Evolutionary conservation across 2,888 invertebrate species (phyloP), one percentile per base, ranked within the genome.

Genomic region (Punctoribates punctum): DNA sequence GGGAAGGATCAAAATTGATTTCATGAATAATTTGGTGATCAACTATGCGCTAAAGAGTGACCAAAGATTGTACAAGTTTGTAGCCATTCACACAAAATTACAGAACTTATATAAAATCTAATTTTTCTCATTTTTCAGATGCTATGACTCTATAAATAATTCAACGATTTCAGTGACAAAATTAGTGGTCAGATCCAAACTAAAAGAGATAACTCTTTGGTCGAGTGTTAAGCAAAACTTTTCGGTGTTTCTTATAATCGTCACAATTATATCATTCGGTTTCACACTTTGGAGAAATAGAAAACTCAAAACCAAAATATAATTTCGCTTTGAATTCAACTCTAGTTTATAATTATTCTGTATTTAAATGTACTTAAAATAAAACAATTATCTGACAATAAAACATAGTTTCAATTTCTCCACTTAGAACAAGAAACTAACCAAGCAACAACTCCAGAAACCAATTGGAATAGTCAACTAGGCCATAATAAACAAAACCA

Each of bases 1-100:
- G 0, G 88, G 87, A 1, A 83, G 89, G 78, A 86, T 90, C 77
- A 85, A 83, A 75, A 83, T 90, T 57, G 88, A 88, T 81, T 82
- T 86, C 0, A 85, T 86, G 20, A 88, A 89, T 80, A 85, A 86
- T 70, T 83, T 91, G 54, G 84, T 88, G 25, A 86, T 91, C 60
- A 83, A 85, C 42, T 82, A 84, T 62, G 84, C 88, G 0, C 83
- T 84, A 0, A 60, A 29, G 38, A 73, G 75, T 0, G 79, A 79
- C 81, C 29, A 29, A 27, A 20, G 29, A 34, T 13, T 25, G 15
- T 65, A 65, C 17, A 17, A 25, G 60, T 60, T 54, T 54, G n/a
- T n/a, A n/a, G n/a, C n/a, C n/a, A n/a, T n/a, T n/a, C n/a, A n/a
- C n/a, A n/a, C n/a, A n/a, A n/a, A n/a, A n/a, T n/a, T n/a, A n/a